Evolutionary conservation across 2,113 vertebrate species (phyloP).

Genomic region (Myiozetetes cayanensis): DNA sequence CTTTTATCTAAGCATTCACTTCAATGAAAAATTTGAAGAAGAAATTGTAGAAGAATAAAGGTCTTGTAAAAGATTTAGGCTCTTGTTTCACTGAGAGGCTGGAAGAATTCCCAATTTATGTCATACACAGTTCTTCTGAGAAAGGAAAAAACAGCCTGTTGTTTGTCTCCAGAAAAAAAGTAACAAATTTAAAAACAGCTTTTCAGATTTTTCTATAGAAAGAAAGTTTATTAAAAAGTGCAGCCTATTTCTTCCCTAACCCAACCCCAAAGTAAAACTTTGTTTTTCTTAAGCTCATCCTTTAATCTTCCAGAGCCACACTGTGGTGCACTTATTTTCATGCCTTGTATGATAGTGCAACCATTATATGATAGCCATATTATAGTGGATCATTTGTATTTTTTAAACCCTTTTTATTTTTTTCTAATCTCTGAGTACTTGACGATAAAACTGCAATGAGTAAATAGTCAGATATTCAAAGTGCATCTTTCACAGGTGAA

Average conservation of each 20-base stretch:
- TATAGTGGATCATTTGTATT: background rate
- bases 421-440: background rate
- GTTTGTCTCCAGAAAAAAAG: background rate
- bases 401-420: background rate
- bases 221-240: background rate
- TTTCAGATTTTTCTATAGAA: background rate
- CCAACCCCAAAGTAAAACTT: background rate
- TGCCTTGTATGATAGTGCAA: background rate
- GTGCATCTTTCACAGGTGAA: background rate
- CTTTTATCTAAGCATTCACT: background rate
- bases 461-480: background rate
- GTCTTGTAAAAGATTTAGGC: background rate
- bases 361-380: background rate
- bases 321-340: background rate
- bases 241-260: background rate
- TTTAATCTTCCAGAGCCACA: background rate
- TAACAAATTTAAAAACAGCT: background rate
- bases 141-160: background rate
- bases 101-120: background rate
- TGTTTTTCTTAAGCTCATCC: background rate
- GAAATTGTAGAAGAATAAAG: background rate
- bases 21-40: background rate
- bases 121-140: background rate
- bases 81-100: background rate
- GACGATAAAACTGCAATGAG: background rate